Base-by-base conservation (phyloP, 2,113 vertebrate genomes). In the Orcinus orca region DNA sequence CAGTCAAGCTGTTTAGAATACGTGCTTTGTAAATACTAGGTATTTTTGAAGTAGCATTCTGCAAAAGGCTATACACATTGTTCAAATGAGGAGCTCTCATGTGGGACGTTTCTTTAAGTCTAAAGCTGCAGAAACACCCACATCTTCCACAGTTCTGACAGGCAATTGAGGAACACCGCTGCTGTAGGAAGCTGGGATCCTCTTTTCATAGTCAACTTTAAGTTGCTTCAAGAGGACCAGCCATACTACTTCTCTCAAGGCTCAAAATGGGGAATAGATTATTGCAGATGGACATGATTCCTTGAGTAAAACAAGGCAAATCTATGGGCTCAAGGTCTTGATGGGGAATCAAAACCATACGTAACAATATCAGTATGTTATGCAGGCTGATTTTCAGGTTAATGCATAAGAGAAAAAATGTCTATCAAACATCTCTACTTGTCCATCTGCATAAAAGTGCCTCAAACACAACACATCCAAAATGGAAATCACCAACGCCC, bases 21-120 rank as follows among this genome's bases (percentile, higher is more conserved):
- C 84, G 44, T 67, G 60, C 58, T 85, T 95, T 87, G 58, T 62
- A 93, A 98, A 50, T 50, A 80, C 60, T 9, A 80, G 88, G 65
- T 60, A 88, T 83, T 96, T 87, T 47, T 76, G n/a, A 95, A 95
- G 85, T 14, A 36, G 65, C 77, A 13, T 63, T 93, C 90, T 77
- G 65, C 63, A 88, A 67, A 80, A 92, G 23, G 63, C 96, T 95
- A 93, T 93, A 97, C 93, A 96, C 73, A 90, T 17, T 41, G 79
- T 60, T 63, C 26, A 47, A 4, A 77, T 1, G 82, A 85, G 93
- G 86, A 58, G 82, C 55, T 55, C 85, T 94, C 18, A 9, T 33
- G 50, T 60, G 53, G 93, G 95, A 83, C 83, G 33, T 36, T 76
- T 88, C 91, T 94, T 70, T 71, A 47, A 53, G 79, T 88, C 93